Base-by-base conservation (phyloP, 1,140 invertebrate genomes). In the Dolichoris vasculosae region DNA sequence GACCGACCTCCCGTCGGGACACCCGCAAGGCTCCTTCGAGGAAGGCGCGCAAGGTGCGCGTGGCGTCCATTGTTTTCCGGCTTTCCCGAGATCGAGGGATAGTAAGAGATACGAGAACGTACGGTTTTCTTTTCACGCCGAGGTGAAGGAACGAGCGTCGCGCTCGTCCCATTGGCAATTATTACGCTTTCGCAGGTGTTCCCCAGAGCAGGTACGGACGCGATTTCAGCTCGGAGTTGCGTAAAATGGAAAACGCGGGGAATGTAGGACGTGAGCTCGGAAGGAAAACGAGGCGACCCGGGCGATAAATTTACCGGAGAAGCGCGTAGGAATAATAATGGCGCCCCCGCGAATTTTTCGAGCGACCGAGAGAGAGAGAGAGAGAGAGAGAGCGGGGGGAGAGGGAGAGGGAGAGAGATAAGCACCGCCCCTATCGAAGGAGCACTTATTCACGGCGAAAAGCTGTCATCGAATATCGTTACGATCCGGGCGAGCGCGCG, bases 41-140 rank as follows among this genome's bases (percentile, higher is more conserved):
- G 64, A 71, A 81, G 64, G 43, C 3, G n/a, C 17, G 67, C 69
- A 76, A 83, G 82, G 69, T 76, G 82, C 82, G 69, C 69, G 69
- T 55, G 51, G 48, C 69, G 23, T 51, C 6, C 55, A 75, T 51
- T 55, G 23, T 64, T 80, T 43, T 35, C 51, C 46, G 23, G 7
- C 15, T 43, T 20, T 38, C 23, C 20, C 6, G 46, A 32, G 75
- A 20, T 59, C 63, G 82, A 76, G 63, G 40, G 73, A 76, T 77
- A 67, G 59, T 48, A 4, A 43, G 48, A n/a, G n/a, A n/a, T n/a
- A n/a, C n/a, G 76, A 38, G 46, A 77, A 51, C n/a, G 23, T 63
- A 40, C 40, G 79, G n/a, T 81, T 81, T 81, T 81, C 79, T 81
- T 80, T 81, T 81, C 63, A 81, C 79, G n/a, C 79, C n/a, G 8